A percentile compares a stretch with the other conserved stretches of the same genome.
Evolutionary conservation across 2,888 invertebrate genomes (phyloP).

Genomic region (Strigamia maritima): DNA sequence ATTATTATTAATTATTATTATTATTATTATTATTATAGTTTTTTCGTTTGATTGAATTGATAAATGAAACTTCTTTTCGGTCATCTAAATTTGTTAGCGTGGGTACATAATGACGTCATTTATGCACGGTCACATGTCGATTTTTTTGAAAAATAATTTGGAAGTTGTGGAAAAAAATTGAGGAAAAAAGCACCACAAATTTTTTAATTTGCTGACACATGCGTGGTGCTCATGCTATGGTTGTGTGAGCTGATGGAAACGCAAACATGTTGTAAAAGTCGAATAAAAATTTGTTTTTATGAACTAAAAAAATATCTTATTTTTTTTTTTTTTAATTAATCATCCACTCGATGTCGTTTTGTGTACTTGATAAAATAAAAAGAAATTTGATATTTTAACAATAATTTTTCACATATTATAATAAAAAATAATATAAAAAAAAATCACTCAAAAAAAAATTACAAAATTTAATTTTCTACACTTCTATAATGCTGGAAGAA

Average conservation of each 20-base stretch:
- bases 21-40: slow-evolving; percentile 8
- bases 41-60: neutral
- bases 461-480: neutral
- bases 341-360: neutral
- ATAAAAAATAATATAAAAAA: neutral
- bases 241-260: slow-evolving; percentile 14
- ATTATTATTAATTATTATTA: neutral
- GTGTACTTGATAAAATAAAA: neutral
- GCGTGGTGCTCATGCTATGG: neutral
- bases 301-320: neutral
- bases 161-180: neutral
- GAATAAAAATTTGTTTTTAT: slow-evolving; percentile 36
- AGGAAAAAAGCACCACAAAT: neutral
- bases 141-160: neutral
- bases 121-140: neutral
- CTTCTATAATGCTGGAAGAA: neutral
- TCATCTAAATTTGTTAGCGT: slow-evolving; percentile 13
- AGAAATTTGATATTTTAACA: neutral
- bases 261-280: slow-evolving; percentile 21
- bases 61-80: slow-evolving; percentile 3
- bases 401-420: neutral
- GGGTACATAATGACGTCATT: neutral
- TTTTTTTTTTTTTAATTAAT: neutral
- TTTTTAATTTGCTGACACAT: neutral
- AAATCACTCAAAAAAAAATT: neutral